Conservation (phyloP, 2,113 vertebrate genomes). For the Proterorhinus semilunaris region DNA sequence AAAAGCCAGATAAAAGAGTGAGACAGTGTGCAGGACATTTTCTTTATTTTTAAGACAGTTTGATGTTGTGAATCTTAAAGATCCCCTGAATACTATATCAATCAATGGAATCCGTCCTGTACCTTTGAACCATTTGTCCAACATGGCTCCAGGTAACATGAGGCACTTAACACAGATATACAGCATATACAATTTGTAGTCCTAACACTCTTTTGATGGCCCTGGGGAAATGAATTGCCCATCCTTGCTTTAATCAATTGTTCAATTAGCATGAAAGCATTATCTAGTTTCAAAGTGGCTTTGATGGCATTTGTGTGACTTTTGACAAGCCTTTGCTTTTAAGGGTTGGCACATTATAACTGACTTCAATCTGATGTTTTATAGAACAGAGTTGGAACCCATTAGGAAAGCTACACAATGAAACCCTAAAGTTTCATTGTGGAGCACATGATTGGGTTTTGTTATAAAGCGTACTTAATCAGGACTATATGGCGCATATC, state of each 20-base stretch:
- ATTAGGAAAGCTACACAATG: background rate
- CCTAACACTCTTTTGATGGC: background rate
- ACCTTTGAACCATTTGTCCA: background rate
- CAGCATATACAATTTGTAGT: background rate
- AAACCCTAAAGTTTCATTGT: background rate
- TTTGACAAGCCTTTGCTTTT: slow-evolving; percentile 9
- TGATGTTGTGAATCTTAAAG: too few relatives aligned
- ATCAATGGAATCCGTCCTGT: background rate
- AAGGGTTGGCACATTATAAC: background rate
- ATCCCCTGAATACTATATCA: background rate
- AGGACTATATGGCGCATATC: too few relatives aligned
- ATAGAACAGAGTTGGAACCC: background rate
- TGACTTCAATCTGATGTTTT: background rate
- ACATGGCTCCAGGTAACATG: background rate
- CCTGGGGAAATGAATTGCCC: background rate
- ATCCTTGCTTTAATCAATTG: slow-evolving; percentile 3
- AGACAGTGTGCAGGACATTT: too few relatives aligned
- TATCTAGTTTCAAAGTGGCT: background rate
- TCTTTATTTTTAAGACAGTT: too few relatives aligned
- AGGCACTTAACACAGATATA: background rate
- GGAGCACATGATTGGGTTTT: background rate
- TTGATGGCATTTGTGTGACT: slow-evolving; percentile 5
- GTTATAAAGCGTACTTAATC: too few relatives aligned
- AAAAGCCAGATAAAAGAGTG: too few relatives aligned
- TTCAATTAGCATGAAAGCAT: slow-evolving; percentile 13